Evolutionary conservation across 2,888 invertebrate species (phyloP), one percentile per base, ranked within the genome.

Genomic region (Drosophila dives): DNA sequence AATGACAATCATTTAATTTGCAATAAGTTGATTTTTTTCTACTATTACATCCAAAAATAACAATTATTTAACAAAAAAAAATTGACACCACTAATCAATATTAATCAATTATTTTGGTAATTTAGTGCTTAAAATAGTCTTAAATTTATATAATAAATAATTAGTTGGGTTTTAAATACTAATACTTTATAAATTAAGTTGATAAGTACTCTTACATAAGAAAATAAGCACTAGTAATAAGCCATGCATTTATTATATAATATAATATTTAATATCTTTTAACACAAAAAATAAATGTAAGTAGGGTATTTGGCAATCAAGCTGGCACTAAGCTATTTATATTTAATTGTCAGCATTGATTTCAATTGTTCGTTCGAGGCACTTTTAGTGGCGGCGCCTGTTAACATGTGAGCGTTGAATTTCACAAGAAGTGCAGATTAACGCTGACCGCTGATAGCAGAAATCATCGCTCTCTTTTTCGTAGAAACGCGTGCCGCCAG

Each of bases 321-420:
- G 8, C 36, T 23, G 17, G 6, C 12, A 5, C 8, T 4, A 10
- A 11, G 3, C 40, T 42, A 32, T 26, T 40, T 12, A 2, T 12
- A 50, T n/a, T 36, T 55, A 36, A 70, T 55, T 64, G 64, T 10
- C 49, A 40, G 42, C 32, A 33, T 72, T 55, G 65, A 54, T 64
- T 72, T 71, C 63, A 55, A 63, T 62, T 59, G 58, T 56, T 68
- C 40, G 49, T 20, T 42, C n/a, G 1, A 23, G 33, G 20, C 49
- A 17, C 23, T 60, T 63, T 42, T 23, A 49, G 53, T 51, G 77
- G 53, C 56, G 67, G 60, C 69, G 65, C 50, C 70, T 74, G 74
- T 87, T 86, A 83, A 48, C 90, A 74, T 45, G 23, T 42, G 20
- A 8, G 50, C 60, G 83, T 54, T 88, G 86, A 86, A 86, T 86